phyloP scores from a whole-genome alignment of 35 echinoderm and acorn worm genomes.

The Ophiothrix spiculata region DNA sequence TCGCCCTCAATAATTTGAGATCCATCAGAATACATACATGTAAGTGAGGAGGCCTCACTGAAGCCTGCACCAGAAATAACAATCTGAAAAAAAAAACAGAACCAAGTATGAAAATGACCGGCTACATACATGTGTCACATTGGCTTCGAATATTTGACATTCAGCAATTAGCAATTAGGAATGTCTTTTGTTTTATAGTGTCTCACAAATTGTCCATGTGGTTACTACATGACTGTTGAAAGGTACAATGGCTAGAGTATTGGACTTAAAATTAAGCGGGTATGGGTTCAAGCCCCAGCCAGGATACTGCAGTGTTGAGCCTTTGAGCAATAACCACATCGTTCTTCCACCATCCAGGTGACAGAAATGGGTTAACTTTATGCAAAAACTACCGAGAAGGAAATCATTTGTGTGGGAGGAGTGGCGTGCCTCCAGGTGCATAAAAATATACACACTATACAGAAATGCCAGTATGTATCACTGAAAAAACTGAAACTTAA shows the following conservation, averaged over 20 bases:
- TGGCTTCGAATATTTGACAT: too few relatives aligned
- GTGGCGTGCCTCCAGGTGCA: too few relatives aligned
- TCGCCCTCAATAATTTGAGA: background rate
- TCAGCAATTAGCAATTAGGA: background rate
- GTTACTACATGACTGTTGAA: background rate
- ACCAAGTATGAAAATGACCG: background rate
- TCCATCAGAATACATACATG: conserved; percentile 53
- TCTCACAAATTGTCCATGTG: background rate
- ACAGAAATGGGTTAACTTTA: too few relatives aligned
- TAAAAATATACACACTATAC: too few relatives aligned
- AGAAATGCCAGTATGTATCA: too few relatives aligned
- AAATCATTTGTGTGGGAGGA: too few relatives aligned
- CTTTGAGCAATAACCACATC: too few relatives aligned
- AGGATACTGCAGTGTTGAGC: too few relatives aligned
- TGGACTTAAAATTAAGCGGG: background rate
- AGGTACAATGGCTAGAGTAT: background rate
- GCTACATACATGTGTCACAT: background rate
- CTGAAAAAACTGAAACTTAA: too few relatives aligned
- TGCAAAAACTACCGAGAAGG: too few relatives aligned
- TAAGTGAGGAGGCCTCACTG: conserved; percentile 25
- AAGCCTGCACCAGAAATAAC: conserved; percentile 69
- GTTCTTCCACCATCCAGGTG: too few relatives aligned
- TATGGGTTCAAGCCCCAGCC: too few relatives aligned
- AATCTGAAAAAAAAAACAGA: conserved; percentile 40
- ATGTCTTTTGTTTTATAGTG: background rate